These are phyloP conservation scores for Spialia ferax DNA, from an alignment of 2,888 invertebrate species.

Conservation along the genomic window DNA sequence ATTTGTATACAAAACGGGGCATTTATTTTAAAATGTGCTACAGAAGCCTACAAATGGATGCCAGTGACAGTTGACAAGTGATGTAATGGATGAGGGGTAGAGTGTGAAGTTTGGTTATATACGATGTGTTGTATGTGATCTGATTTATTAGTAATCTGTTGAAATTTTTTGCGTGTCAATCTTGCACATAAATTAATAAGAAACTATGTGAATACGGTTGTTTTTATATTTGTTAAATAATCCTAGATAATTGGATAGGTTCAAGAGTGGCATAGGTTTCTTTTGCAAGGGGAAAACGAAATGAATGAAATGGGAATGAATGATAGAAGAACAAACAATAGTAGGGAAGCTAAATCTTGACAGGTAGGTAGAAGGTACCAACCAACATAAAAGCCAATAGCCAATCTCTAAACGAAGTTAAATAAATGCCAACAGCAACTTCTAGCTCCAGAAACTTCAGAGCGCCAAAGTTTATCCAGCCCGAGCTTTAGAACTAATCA, in stretches of 20 bases:
- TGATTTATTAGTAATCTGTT: neutral
- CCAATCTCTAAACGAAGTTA: neutral
- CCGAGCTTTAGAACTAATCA: slow-evolving; percentile 19
- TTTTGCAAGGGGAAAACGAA: no score
- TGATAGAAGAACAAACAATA: neutral
- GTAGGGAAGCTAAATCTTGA: neutral
- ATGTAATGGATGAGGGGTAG: slow-evolving; percentile 19
- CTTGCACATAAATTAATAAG: no score
- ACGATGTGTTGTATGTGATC: slow-evolving; percentile 16
- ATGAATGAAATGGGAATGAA: neutral
- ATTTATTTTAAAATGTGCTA: slow-evolving; percentile 5
- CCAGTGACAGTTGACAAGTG: slow-evolving; percentile 23
- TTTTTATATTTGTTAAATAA: no score
- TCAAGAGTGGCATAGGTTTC: no score
- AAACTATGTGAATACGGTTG: no score
- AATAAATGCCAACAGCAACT: slow-evolving; percentile 7
- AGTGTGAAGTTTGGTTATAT: slow-evolving; percentile 3
- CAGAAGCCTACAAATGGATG: slow-evolving; percentile 20
- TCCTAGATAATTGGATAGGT: no score
- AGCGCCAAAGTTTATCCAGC: slow-evolving; percentile 15
- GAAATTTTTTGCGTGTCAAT: neutral
- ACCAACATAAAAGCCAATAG: neutral
- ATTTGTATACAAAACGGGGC: neutral
- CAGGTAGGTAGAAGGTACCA: no score
- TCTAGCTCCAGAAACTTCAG: slow-evolving; percentile 1